These are phyloP conservation scores for Drosophila tristis DNA, from an alignment of 1,140 invertebrate species.

Conservation along the genomic window DNA sequence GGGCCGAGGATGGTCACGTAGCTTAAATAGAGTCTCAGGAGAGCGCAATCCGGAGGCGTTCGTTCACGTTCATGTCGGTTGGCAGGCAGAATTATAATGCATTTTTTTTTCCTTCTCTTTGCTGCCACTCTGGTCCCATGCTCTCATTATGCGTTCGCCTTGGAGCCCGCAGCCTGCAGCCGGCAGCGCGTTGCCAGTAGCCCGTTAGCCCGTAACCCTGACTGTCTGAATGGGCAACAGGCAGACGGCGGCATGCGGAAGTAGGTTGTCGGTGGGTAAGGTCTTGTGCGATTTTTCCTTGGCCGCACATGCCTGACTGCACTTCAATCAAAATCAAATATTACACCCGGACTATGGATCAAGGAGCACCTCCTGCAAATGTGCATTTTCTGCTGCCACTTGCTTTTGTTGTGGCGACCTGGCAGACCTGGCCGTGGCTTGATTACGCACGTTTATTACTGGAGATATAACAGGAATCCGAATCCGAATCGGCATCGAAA, in stretches of 20 bases:
- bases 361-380: background rate
- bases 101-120: conserved; percentile 30
- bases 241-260: conserved; percentile 17
- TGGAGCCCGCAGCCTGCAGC: conserved; percentile 1
- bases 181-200: too few species aligned
- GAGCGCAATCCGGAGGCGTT: conserved; percentile 7
- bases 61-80: conserved; percentile 45
- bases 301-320: conserved; percentile 64
- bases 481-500: conserved; percentile 7
- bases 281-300: conserved; percentile 69
- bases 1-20: conserved; percentile 28
- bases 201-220: background rate
- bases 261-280: conserved; percentile 20
- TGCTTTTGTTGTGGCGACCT: conserved; percentile 50
- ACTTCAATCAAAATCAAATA: conserved; percentile 81
- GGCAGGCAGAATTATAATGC: conserved; percentile 59
- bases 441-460: conserved; percentile 80
- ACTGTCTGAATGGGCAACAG: conserved; percentile 64
- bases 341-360: conserved; percentile 47
- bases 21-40: conserved; percentile 25
- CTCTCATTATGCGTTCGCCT: conserved; percentile 55
- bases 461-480: conserved; percentile 37
- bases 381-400: conserved; percentile 44
- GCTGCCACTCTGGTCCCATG: conserved; percentile 22
- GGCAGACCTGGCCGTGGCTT: conserved; percentile 44